phyloP scores from a whole-genome alignment of 2,888 invertebrate genomes.

The Acanthoscelides obtectus region DNA sequence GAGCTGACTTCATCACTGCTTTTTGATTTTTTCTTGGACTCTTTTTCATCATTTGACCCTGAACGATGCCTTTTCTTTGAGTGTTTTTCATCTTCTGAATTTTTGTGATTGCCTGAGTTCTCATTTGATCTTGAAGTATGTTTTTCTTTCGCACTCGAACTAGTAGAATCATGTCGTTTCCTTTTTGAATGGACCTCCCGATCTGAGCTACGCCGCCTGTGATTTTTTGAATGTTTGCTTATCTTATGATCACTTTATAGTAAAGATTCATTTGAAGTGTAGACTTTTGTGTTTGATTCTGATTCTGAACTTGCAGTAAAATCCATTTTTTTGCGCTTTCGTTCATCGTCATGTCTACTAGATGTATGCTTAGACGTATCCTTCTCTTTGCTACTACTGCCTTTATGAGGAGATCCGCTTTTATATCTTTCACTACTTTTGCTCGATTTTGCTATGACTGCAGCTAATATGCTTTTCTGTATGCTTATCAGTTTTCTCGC shows the following conservation, averaged over 20 bases:
- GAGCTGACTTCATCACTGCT: constrained; percentile 11
- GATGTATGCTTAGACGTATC: not conserved
- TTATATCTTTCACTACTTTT: constrained; percentile 15
- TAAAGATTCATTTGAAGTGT: not conserved
- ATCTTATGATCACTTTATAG: not conserved
- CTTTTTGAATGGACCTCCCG: not conserved
- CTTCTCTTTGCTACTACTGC: not conserved
- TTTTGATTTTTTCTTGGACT: constrained; percentile 13
- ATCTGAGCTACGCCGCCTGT: not conserved
- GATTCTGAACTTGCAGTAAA: not conserved
- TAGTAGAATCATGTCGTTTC: constrained; percentile 1
- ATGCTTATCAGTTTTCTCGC: not conserved
- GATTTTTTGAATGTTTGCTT: too few relatives aligned
- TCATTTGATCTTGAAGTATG: not conserved
- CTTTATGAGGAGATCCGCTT: constrained; percentile 7
- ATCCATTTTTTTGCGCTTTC: not conserved
- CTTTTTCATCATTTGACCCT: constrained; percentile 14
- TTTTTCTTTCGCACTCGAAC: not conserved
- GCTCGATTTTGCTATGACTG: constrained; percentile 20
- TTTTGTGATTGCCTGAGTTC: not conserved
- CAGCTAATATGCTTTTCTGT: not conserved
- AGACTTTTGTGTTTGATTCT: not conserved
- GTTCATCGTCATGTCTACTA: not conserved
- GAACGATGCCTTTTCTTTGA: not conserved
- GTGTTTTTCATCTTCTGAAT: not conserved